These are phyloP conservation scores for Pandion haliaetus DNA, from an alignment of 2,113 vertebrate genomes.

Conservation along the genomic window DNA sequence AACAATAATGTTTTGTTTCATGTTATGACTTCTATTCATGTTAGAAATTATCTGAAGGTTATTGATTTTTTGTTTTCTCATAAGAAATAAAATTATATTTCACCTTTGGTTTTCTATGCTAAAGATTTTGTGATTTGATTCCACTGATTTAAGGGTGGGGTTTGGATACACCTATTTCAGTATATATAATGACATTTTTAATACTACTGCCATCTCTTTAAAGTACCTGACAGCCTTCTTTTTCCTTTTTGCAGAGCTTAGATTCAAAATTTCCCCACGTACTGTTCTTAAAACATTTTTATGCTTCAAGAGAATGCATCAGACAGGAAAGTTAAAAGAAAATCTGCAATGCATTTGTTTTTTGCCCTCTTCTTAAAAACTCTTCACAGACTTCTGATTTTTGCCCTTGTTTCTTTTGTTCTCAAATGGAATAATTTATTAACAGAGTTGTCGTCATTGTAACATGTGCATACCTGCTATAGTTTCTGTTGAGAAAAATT, in stretches of 20 bases:
- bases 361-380: not conserved
- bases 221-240: not conserved
- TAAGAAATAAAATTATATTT: constrained; percentile 8
- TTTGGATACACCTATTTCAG: not conserved
- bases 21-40: not conserved
- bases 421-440: not conserved
- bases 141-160: not conserved
- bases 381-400: not conserved
- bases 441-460: not conserved
- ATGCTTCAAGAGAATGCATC: not conserved
- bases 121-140: not conserved
- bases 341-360: not conserved
- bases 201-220: not conserved
- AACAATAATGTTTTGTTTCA: not conserved
- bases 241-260: not conserved
- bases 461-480: not conserved
- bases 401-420: not conserved
- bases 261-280: not conserved
- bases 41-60: not conserved
- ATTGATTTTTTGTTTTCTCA: not conserved
- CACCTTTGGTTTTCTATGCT: not conserved
- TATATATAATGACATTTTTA: not conserved
- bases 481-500: not conserved
- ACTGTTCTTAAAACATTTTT: not conserved
- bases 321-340: not conserved